A percentile compares a stretch with the other conserved stretches of the same genome.
Conservation (phyloP, 2,113 vertebrate genomes). For the Sapajus apella region DNA sequence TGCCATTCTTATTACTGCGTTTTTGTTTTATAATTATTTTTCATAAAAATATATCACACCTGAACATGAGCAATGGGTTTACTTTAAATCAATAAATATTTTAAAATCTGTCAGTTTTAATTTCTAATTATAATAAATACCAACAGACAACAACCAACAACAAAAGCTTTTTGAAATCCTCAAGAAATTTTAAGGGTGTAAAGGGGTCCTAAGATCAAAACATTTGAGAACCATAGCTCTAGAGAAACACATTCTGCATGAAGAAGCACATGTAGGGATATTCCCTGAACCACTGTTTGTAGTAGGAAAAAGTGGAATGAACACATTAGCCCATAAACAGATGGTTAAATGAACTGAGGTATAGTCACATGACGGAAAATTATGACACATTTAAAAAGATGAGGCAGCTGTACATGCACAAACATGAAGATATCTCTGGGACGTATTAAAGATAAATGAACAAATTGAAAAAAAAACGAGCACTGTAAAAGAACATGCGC, state of each 20-base stretch:
- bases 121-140: neutral
- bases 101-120: neutral
- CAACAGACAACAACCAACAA: neutral
- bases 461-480: neutral
- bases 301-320: neutral
- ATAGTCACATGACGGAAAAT: neutral
- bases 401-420: neutral
- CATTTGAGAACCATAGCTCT: neutral
- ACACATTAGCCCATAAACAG: neutral
- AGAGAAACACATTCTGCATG: neutral
- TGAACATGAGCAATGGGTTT: neutral
- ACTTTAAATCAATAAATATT: neutral
- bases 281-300: neutral
- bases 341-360: neutral
- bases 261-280: neutral
- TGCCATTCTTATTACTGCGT: neutral
- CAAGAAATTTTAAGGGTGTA: neutral
- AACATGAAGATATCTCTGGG: neutral
- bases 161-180: neutral
- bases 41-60: neutral
- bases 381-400: neutral
- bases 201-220: neutral
- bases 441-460: neutral
- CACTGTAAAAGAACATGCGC: neutral
- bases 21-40: slow-evolving; percentile 6